Base-by-base conservation (phyloP, 2,888 invertebrate genomes). In the Papilio demoleus region DNA sequence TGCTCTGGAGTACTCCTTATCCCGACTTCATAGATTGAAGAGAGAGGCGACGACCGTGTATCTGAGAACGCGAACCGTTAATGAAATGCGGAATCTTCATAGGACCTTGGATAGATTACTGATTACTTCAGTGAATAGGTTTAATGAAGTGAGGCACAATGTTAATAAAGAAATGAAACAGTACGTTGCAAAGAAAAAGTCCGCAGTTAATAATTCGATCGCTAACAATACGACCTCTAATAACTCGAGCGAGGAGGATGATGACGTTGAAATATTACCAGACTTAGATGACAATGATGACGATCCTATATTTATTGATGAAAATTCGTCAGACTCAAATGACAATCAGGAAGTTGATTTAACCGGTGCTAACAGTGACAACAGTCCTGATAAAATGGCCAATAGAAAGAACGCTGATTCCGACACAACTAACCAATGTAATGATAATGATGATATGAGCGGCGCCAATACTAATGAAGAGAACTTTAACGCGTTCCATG, bases 121-220 rank as follows among this genome's bases (percentile, higher is more conserved):
- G 62, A 93, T 88, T 71, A 94, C 93, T 0, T 93, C 94, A 0
- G 85, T 92, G 34, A 91, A 88, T 71, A 88, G 94, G 67, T 91
- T 94, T 70, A 86, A 86, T 60, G 94, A 94, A 79, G 92, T 94
- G 36, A 82, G 93, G 59, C 93, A 93, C 62, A 94, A 92, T 80
- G 81, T 94, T 12, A 89, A 92, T 73, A 90, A 88, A 53, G 94
- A 94, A 61, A 90, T 94, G 70, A 93, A 94, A 75, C 81, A 86
- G 53, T 94, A 93, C 78, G 74, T 94, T 40, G 76, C 81, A 60
- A 92, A 85, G 67, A 92, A 91, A 76, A 71, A 72, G 0, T 75
- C 73, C 22, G 12, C 14, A 6, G 74, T 66, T 45, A 70, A 47
- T 61, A 79, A 80, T 70, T 79, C 80, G 24, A 19, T 11, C 4